Conservation (phyloP, 2,888 invertebrate species). For the Nomada ferruginata region DNA sequence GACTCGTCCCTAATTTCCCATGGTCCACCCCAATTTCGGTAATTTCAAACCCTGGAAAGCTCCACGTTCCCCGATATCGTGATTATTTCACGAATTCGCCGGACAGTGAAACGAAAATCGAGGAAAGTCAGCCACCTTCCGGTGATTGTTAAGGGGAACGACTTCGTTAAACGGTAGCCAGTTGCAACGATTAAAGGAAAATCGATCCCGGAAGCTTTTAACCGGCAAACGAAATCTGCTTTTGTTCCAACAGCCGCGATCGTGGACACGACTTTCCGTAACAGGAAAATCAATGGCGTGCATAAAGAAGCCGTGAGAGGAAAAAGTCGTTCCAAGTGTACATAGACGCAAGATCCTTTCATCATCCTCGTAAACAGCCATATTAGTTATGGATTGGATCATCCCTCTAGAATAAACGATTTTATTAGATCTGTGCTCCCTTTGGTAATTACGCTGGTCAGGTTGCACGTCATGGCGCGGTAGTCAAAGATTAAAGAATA, state of each 20-base stretch:
- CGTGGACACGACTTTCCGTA: background rate
- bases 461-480: slow-evolving; percentile 12
- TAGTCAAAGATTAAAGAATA: slow-evolving; percentile 46
- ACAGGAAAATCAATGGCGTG: slow-evolving; percentile 8
- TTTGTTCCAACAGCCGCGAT: slow-evolving; percentile 2
- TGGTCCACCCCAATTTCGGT: no score
- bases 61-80: background rate
- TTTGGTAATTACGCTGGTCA: slow-evolving; percentile 48
- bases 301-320: slow-evolving; percentile 2
- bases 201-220: background rate
- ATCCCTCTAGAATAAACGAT: slow-evolving; percentile 22
- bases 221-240: slow-evolving; percentile 15
- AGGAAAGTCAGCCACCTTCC: background rate
- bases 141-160: background rate
- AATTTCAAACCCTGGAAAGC: background rate
- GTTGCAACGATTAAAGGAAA: background rate
- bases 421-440: slow-evolving; percentile 42
- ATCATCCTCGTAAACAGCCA: slow-evolving; percentile 47
- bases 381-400: slow-evolving; percentile 50
- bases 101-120: background rate
- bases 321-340: background rate
- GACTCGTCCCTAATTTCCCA: no score
- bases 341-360: background rate
- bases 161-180: slow-evolving; percentile 15
- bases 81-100: background rate